Evolutionary conservation across 2,888 invertebrate genomes (phyloP).

Genomic region (Acholoe squamosa): DNA sequence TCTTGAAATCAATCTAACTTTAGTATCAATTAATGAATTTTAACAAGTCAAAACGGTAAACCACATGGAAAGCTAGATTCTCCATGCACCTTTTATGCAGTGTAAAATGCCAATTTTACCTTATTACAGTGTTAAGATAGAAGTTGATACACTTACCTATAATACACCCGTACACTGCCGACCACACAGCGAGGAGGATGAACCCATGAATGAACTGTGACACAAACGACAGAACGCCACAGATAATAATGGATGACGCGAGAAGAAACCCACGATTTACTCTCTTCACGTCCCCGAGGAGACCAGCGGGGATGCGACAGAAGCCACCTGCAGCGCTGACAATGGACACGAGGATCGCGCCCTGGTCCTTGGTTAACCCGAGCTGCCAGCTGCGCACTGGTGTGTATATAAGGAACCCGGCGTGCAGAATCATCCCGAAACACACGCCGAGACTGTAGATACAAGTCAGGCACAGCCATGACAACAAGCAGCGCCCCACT

Average conservation of each 20-base stretch:
- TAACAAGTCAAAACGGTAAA: no score
- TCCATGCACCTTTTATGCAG: no score
- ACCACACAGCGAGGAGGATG: neutral
- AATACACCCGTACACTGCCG: constrained; percentile 35
- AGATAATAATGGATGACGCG: constrained; percentile 4
- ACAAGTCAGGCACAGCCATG: constrained; percentile 7
- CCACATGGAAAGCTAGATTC: no score
- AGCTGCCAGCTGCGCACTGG: constrained; percentile 9
- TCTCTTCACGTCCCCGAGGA: neutral
- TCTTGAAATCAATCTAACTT: no score
- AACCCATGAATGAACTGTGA: constrained; percentile 21
- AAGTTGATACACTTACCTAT: constrained; percentile 38
- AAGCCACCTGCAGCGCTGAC: constrained; percentile 26
- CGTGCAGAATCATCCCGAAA: constrained; percentile 40
- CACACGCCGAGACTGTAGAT: constrained; percentile 2
- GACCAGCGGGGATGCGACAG: constrained; percentile 46
- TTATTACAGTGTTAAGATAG: no score
- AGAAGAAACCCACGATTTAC: constrained; percentile 13
- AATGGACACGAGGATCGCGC: constrained; percentile 31
- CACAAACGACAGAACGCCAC: constrained; percentile 1
- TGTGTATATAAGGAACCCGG: neutral
- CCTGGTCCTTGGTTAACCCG: neutral
- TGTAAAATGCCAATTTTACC: no score
- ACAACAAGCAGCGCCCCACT: neutral
- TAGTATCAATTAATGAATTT: no score